A percentile compares a stretch with the other conserved stretches of the same genome.
phyloP scores from a whole-genome alignment of 2,888 invertebrate species.

The Subacronicta megacephala region DNA sequence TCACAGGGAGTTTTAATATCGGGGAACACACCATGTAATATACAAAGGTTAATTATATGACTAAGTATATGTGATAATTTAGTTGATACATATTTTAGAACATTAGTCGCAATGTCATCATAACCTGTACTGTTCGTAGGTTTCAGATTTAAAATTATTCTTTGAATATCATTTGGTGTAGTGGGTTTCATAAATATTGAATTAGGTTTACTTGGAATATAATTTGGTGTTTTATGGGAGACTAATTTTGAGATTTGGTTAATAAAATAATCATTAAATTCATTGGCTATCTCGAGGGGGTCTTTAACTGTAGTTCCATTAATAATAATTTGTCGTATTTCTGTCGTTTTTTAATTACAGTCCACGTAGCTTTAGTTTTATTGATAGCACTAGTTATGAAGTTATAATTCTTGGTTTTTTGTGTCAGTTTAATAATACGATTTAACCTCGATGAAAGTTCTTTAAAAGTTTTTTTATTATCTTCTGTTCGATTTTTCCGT shows the following conservation, averaged over 20 bases:
- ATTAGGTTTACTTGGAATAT: slow-evolving; percentile 1
- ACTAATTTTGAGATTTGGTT: not conserved
- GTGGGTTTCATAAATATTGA: slow-evolving; percentile 1
- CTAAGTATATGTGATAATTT: slow-evolving; percentile 1
- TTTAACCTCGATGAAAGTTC: not conserved
- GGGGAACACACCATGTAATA: not conserved
- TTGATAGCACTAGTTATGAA: not conserved
- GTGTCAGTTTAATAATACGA: slow-evolving; percentile 2
- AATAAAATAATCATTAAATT: too few species aligned
- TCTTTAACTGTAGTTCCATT: not conserved
- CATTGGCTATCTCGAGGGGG: not conserved
- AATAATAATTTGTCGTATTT: slow-evolving; percentile 2
- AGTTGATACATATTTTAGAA: not conserved
- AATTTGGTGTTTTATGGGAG: not conserved
- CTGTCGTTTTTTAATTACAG: slow-evolving; percentile 1
- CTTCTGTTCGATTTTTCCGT: not conserved
- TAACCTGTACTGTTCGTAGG: not conserved
- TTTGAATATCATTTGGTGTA: not conserved
- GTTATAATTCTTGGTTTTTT: not conserved
- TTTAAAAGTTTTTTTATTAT: not conserved
- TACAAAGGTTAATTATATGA: slow-evolving; percentile 1
- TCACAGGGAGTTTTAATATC: not conserved
- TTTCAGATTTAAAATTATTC: not conserved
- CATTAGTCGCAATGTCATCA: not conserved
- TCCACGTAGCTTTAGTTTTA: slow-evolving; percentile 2